Percentiles rank a stretch among this genome's conserved stretches.
phyloP scores from a whole-genome alignment of 2,888 invertebrate genomes.

The Agriotes lineatus region DNA sequence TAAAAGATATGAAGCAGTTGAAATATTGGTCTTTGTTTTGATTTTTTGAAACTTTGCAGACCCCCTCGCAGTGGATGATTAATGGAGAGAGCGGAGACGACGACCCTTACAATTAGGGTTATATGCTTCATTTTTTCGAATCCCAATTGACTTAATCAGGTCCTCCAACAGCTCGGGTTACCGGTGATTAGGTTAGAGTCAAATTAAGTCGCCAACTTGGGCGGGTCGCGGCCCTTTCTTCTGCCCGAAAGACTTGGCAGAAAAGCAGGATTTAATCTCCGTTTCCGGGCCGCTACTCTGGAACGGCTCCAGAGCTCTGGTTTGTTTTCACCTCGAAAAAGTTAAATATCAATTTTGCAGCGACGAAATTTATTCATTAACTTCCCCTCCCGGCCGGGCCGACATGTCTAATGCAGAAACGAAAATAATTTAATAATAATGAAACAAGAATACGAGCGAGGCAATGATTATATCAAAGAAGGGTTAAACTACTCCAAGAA shows the following conservation, averaged over 20 bases:
- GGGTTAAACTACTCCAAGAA: slow-evolving; percentile 63
- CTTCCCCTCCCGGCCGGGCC: slow-evolving; percentile 1
- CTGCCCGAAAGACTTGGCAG: background rate
- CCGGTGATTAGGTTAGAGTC: slow-evolving; percentile 49
- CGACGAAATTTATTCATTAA: slow-evolving; percentile 33
- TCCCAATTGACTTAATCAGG: slow-evolving; percentile 52
- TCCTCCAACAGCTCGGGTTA: slow-evolving; percentile 47
- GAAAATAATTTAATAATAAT: slow-evolving; percentile 69
- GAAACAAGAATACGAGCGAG: slow-evolving; percentile 65
- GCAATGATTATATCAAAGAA: slow-evolving; percentile 68
- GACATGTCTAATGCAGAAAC: slow-evolving; percentile 67
- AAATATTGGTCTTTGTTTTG: too few relatives aligned
- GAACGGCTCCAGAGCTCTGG: background rate
- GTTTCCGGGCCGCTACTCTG: slow-evolving; percentile 5
- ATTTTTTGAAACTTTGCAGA: background rate
- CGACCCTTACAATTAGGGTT: slow-evolving; percentile 43
- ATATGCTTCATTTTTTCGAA: slow-evolving; percentile 44
- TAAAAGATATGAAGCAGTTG: too few relatives aligned
- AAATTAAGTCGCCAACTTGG: slow-evolving; percentile 42
- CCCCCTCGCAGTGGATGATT: slow-evolving; percentile 21
- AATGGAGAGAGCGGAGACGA: slow-evolving; percentile 23
- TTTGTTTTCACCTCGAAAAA: slow-evolving; percentile 9
- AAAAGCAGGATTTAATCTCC: slow-evolving; percentile 13
- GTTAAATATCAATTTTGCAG: slow-evolving; percentile 2
- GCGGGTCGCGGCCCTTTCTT: slow-evolving; percentile 4